These are phyloP conservation scores for Delia radicum DNA, from an alignment of 1,140 invertebrate genomes.

Conservation along the genomic window DNA sequence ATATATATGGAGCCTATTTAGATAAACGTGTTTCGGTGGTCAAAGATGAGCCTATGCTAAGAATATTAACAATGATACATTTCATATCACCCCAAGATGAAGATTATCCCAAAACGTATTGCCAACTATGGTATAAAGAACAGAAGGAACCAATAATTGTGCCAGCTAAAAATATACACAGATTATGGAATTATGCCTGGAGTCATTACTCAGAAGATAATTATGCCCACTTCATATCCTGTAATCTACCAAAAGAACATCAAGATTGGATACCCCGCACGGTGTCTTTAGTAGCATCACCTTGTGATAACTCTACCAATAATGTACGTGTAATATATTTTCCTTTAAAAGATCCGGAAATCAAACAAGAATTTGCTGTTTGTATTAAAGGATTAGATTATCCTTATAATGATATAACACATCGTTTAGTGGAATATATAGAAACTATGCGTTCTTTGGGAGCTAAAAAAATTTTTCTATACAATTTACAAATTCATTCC, in stretches of 20 bases:
- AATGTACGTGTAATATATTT: slow-evolving; percentile 80
- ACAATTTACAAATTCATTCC: slow-evolving; percentile 84
- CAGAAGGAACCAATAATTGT: slow-evolving; percentile 71
- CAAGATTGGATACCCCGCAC: slow-evolving; percentile 71
- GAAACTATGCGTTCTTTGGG: slow-evolving; percentile 83
- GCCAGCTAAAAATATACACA: slow-evolving; percentile 78
- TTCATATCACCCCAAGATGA: slow-evolving; percentile 62
- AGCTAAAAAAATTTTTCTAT: slow-evolving; percentile 88
- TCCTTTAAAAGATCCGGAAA: slow-evolving; percentile 30
- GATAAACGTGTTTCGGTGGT: slow-evolving; percentile 73
- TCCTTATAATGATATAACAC: slow-evolving; percentile 82
- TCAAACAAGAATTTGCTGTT: slow-evolving; percentile 76
- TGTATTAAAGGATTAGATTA: slow-evolving; percentile 94
- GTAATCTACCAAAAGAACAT: slow-evolving; percentile 72
- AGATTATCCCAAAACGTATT: slow-evolving; percentile 70
- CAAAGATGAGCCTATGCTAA: slow-evolving; percentile 69
- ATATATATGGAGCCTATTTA: slow-evolving; percentile 84
- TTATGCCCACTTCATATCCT: slow-evolving; percentile 84
- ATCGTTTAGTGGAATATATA: slow-evolving; percentile 89
- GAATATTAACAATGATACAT: slow-evolving; percentile 84
- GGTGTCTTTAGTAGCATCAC: slow-evolving; percentile 76
- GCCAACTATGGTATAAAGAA: slow-evolving; percentile 83
- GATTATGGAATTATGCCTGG: slow-evolving; percentile 88
- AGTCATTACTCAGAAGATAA: slow-evolving; percentile 81
- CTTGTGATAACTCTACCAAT: slow-evolving; percentile 79